Evolutionary conservation across 2,888 invertebrate species (phyloP).

Genomic region (Tricholauxania praeusta): DNA sequence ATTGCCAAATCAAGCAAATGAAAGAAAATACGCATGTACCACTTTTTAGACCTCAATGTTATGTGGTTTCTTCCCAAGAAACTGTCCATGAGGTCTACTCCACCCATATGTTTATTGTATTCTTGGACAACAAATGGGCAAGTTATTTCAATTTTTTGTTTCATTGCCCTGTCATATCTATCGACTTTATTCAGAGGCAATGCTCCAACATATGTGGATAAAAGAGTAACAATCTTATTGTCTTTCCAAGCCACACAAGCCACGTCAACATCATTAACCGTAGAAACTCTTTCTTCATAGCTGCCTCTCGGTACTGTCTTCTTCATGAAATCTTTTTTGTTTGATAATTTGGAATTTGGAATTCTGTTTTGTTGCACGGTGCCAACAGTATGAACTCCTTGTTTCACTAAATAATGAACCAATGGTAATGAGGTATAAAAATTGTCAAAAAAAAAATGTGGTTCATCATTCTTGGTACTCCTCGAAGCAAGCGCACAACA

Average conservation of each 20-base stretch:
- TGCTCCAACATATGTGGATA: slow-evolving; percentile 29
- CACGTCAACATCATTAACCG: slow-evolving; percentile 26
- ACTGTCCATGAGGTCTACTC: slow-evolving; percentile 27
- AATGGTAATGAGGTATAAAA: slow-evolving; percentile 32
- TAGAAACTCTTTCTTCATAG: slow-evolving; percentile 34
- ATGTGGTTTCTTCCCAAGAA: slow-evolving; percentile 29
- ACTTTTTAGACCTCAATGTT: slow-evolving; percentile 30
- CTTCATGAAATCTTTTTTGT: slow-evolving; percentile 36
- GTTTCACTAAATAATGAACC: slow-evolving; percentile 18
- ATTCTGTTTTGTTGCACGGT: background rate
- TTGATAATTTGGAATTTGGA: slow-evolving; percentile 35
- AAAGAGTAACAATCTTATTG: slow-evolving; percentile 23
- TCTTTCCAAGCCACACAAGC: slow-evolving; percentile 33
- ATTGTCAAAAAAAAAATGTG: slow-evolving; percentile 34
- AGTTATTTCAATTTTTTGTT: slow-evolving; percentile 25
- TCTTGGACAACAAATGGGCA: slow-evolving; percentile 20
- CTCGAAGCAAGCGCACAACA: slow-evolving; percentile 34
- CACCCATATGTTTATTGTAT: slow-evolving; percentile 29
- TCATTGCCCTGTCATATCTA: slow-evolving; percentile 29
- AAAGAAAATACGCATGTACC: slow-evolving; percentile 33
- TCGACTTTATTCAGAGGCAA: slow-evolving; percentile 23
- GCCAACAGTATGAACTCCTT: slow-evolving; percentile 27
- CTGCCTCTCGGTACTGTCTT: slow-evolving; percentile 32
- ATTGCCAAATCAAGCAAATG: slow-evolving; percentile 29
- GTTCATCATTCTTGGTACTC: slow-evolving; percentile 31